Conservation (phyloP, 2,113 vertebrate genomes). For the Colossoma macropomum region DNA sequence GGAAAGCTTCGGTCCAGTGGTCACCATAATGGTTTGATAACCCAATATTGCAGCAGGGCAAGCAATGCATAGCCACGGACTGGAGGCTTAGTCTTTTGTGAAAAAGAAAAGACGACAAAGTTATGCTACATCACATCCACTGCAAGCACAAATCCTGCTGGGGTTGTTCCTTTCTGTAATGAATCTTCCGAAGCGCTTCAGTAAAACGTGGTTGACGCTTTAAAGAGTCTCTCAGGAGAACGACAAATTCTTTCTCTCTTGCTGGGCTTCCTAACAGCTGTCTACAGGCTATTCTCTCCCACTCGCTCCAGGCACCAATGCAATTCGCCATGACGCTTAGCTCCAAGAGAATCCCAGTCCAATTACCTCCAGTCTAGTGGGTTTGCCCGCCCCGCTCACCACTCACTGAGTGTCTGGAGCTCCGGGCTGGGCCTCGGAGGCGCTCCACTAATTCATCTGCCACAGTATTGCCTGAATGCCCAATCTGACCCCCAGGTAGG, state of each 20-base stretch:
- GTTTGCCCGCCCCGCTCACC: conserved; percentile 6
- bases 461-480: conserved; percentile 33
- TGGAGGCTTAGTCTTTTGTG: not conserved
- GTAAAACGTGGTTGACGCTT: conserved; percentile 3
- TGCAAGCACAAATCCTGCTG: not conserved
- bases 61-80: not conserved
- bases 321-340: conserved; percentile 21
- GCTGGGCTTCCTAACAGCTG: not conserved
- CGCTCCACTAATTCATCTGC: conserved; percentile 39
- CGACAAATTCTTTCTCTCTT: not conserved
- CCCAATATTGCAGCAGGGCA: not conserved
- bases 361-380: conserved; percentile 54
- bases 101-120: not conserved
- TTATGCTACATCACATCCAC: not conserved
- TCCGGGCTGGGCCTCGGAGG: conserved; percentile 8
- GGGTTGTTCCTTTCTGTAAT: not conserved
- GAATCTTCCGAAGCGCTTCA: not conserved
- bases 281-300: not conserved
- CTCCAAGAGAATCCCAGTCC: conserved; percentile 27
- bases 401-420: conserved; percentile 19
- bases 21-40: conserved; percentile 18
- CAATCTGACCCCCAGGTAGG: conserved; percentile 38
- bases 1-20: conserved; percentile 6
- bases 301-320: conserved; percentile 11
- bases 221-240: conserved; percentile 6